Evolutionary conservation across 2,888 invertebrate species (phyloP).

Genomic region (Hetaerina titia): DNA sequence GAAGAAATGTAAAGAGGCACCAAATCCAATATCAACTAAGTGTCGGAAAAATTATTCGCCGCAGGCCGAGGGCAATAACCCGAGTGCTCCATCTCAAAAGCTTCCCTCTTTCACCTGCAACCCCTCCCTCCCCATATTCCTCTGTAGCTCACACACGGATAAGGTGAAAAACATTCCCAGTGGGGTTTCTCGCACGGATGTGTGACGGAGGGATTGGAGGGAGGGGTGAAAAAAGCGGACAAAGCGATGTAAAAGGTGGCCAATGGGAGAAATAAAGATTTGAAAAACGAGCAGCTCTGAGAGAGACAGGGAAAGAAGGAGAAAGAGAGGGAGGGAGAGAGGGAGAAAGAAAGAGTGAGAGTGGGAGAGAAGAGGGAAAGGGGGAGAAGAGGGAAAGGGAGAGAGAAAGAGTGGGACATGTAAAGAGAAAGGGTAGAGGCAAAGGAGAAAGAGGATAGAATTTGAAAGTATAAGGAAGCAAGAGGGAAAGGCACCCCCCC

Average conservation of each 20-base stretch:
- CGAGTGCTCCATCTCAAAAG: background rate
- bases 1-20: background rate
- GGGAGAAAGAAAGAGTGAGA: background rate
- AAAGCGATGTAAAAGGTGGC: background rate
- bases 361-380: background rate
- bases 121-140: background rate
- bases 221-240: background rate
- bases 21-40: background rate
- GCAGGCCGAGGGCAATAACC: conserved; percentile 2
- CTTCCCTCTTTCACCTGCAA: background rate
- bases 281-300: background rate
- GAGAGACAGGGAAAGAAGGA: background rate
- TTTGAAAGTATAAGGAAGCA: conserved; percentile 2
- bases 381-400: background rate
- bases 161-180: background rate
- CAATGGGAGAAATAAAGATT: background rate
- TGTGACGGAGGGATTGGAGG: background rate
- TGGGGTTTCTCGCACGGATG: background rate
- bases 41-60: conserved; percentile 5
- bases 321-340: background rate
- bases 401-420: background rate
- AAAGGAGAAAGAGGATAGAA: background rate
- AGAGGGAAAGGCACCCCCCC: background rate
- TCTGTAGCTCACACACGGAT: background rate
- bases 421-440: background rate